These are phyloP conservation scores for Ploceus nigricollis DNA, from an alignment of 2,113 vertebrate species.

Conservation along the genomic window DNA sequence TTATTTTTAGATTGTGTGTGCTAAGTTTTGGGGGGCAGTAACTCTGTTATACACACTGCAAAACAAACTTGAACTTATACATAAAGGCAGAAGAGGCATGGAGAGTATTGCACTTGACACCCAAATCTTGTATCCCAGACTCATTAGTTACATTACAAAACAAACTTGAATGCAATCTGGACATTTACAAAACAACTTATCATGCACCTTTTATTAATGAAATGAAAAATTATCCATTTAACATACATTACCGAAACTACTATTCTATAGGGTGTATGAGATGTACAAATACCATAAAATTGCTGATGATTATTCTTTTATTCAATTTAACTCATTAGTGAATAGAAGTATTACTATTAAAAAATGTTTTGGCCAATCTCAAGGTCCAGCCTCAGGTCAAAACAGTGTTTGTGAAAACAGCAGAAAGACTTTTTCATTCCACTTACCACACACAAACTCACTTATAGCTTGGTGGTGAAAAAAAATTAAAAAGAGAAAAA, in stretches of 20 bases:
- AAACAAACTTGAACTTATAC: background rate
- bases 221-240: constrained; percentile 5
- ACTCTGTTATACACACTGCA: background rate
- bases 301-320: constrained; percentile 40
- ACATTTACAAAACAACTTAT: background rate
- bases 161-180: background rate
- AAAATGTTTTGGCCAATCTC: constrained; percentile 66
- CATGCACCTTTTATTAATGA: background rate
- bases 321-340: constrained; percentile 65
- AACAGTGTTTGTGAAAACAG: constrained; percentile 64
- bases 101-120: background rate
- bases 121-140: background rate
- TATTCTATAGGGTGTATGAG: background rate
- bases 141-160: background rate
- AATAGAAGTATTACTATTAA: constrained; percentile 65
- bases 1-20: background rate
- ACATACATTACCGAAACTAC: constrained; percentile 43
- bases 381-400: constrained; percentile 78
- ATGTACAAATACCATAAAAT: constrained; percentile 31
- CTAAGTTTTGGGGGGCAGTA: background rate
- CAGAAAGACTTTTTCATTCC: constrained; percentile 36
- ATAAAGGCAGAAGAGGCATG: background rate
- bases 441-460: background rate
- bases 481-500: background rate
- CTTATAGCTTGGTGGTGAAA: background rate